Conservation (phyloP, 2,888 invertebrate genomes). For the Pammene fasciana region DNA sequence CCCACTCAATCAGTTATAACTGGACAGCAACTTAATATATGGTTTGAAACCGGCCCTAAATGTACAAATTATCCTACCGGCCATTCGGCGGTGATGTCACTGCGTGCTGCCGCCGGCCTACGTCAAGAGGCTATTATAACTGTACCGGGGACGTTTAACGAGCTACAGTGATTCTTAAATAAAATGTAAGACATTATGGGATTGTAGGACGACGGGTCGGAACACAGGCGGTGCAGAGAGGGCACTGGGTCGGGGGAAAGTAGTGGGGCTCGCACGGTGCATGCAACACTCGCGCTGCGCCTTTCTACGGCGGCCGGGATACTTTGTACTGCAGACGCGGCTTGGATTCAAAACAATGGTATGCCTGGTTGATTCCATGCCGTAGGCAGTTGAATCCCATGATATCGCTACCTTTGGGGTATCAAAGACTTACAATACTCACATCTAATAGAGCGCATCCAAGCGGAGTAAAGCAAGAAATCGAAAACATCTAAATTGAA, state of each 20-base stretch:
- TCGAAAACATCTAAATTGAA: background rate
- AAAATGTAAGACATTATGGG: slow-evolving; percentile 77
- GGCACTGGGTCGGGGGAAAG: slow-evolving; percentile 83
- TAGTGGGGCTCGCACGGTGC: slow-evolving; percentile 68
- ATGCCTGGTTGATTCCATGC: slow-evolving; percentile 22
- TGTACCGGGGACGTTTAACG: slow-evolving; percentile 67
- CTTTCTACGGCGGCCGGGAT: slow-evolving; percentile 34
- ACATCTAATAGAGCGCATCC: slow-evolving; percentile 2
- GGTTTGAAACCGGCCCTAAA: slow-evolving; percentile 1
- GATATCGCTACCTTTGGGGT: background rate
- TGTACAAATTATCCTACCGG: slow-evolving; percentile 6
- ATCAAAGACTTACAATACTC: background rate
- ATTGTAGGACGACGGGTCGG: slow-evolving; percentile 74
- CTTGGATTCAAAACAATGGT: slow-evolving; percentile 39
- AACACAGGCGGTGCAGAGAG: slow-evolving; percentile 68
- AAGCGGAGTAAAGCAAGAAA: background rate
- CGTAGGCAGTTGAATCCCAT: background rate
- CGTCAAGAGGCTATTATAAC: slow-evolving; percentile 56
- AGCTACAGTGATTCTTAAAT: slow-evolving; percentile 70
- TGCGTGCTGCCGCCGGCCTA: slow-evolving; percentile 1
- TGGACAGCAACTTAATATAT: background rate
- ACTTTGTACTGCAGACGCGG: slow-evolving; percentile 7
- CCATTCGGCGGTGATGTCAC: slow-evolving; percentile 14
- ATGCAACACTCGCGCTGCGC: slow-evolving; percentile 47
- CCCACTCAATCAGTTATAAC: background rate